Conservation (phyloP, 2,113 vertebrate species). For the Turdus rufiventris region DNA sequence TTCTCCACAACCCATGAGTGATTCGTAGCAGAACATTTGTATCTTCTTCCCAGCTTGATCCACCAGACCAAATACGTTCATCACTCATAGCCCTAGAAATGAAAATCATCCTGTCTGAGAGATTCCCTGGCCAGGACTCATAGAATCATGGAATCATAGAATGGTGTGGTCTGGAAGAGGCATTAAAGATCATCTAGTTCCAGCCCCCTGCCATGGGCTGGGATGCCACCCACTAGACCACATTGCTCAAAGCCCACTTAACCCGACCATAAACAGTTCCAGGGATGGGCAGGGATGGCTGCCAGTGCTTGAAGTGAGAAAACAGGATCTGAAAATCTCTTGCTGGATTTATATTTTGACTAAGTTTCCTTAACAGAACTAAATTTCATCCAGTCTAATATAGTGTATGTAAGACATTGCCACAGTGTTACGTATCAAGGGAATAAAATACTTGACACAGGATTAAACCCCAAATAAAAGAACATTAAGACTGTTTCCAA, state of each 20-base stretch:
- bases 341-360: neutral
- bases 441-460: neutral
- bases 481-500: neutral
- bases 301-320: neutral
- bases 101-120: neutral
- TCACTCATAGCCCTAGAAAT: neutral
- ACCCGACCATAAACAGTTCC: neutral
- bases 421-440: neutral
- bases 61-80: neutral
- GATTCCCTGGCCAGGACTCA: neutral
- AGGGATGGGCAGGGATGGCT: neutral
- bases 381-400: neutral
- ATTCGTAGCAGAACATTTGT: neutral
- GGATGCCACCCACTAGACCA: neutral
- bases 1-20: neutral
- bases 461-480: neutral
- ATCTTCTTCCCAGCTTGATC: neutral
- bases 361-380: neutral
- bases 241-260: neutral
- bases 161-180: neutral
- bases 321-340: neutral
- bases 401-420: neutral
- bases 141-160: neutral
- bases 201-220: neutral
- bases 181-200: neutral